Evolutionary conservation across 92 coral and sea anemone genomes (phyloP).

Genomic region (Palythoa heliodiscus): DNA sequence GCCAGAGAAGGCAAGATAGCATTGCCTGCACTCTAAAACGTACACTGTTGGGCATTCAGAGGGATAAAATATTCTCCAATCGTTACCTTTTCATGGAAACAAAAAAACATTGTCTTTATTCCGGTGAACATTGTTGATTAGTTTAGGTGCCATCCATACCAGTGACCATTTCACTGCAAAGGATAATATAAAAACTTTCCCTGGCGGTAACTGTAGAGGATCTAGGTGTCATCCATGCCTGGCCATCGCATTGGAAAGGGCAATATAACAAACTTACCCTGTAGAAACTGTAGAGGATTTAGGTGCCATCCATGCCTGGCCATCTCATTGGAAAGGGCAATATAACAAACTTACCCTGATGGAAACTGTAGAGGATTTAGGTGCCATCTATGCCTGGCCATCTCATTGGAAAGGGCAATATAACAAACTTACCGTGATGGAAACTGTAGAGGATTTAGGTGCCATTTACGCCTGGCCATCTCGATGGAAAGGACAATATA

Average conservation of each 20-base stretch:
- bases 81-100: constrained; percentile 65
- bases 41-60: too few species aligned
- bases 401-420: constrained; percentile 69
- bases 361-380: constrained; percentile 91
- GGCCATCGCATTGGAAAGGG: constrained; percentile 68
- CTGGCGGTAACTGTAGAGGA: constrained; percentile 86
- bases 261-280: constrained; percentile 79
- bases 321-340: constrained; percentile 70
- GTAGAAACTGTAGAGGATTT: constrained; percentile 86
- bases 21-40: too few species aligned
- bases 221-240: constrained; percentile 89
- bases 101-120: constrained; percentile 63
- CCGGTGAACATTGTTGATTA: constrained; percentile 79
- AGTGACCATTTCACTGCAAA: constrained; percentile 69
- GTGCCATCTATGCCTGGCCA: constrained; percentile 85
- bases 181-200: constrained; percentile 80
- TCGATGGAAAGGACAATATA: constrained; percentile 67
- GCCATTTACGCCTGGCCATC: constrained; percentile 84
- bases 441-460: constrained; percentile 84
- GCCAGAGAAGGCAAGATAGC: too few species aligned
- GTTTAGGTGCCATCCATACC: constrained; percentile 86
- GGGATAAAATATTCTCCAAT: constrained; percentile 38
- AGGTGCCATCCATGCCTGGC: constrained; percentile 87
- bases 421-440: constrained; percentile 86
- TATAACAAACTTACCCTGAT: constrained; percentile 77